A percentile compares a stretch with the other conserved stretches of the same genome.
These are phyloP conservation scores for Gadopsis marmoratus DNA, from an alignment of 2,797 vertebrate species.

Conservation along the genomic window DNA sequence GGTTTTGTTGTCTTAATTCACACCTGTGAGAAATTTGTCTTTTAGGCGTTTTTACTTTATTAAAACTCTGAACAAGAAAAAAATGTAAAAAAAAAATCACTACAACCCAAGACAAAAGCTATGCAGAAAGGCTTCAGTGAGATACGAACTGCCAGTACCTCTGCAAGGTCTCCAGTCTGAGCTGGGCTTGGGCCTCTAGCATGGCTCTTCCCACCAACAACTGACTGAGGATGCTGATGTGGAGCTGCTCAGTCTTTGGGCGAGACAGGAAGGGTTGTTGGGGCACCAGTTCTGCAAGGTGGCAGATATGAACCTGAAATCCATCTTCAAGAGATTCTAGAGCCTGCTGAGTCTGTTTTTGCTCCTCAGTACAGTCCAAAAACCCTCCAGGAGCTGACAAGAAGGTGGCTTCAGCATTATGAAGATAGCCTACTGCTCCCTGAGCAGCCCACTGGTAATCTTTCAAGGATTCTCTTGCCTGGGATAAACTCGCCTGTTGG, in stretches of 20 bases:
- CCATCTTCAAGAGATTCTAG: conserved; percentile 79
- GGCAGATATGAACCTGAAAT: conserved; percentile 79
- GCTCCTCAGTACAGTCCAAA: conserved; percentile 75
- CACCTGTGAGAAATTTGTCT: conserved; percentile 77
- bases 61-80: neutral
- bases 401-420: conserved; percentile 81
- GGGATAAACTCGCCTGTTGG: conserved; percentile 85
- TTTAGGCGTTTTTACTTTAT: neutral
- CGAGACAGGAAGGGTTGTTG: conserved; percentile 75
- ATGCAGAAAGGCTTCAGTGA: neutral
- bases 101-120: neutral
- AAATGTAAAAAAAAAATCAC: neutral
- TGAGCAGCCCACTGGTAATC: conserved; percentile 82
- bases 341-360: conserved; percentile 67
- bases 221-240: conserved; percentile 83
- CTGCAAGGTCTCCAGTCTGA: conserved; percentile 79
- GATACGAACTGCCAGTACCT: conserved; percentile 63
- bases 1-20: conserved; percentile 79
- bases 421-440: conserved; percentile 76
- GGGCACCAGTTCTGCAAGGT: conserved; percentile 80
- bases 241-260: conserved; percentile 77
- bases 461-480: conserved; percentile 81
- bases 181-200: conserved; percentile 83
- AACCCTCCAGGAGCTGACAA: conserved; percentile 75
- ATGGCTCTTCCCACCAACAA: conserved; percentile 80